phyloP scores from a whole-genome alignment of 2,797 vertebrate species.

The Sebastes glaucus region DNA sequence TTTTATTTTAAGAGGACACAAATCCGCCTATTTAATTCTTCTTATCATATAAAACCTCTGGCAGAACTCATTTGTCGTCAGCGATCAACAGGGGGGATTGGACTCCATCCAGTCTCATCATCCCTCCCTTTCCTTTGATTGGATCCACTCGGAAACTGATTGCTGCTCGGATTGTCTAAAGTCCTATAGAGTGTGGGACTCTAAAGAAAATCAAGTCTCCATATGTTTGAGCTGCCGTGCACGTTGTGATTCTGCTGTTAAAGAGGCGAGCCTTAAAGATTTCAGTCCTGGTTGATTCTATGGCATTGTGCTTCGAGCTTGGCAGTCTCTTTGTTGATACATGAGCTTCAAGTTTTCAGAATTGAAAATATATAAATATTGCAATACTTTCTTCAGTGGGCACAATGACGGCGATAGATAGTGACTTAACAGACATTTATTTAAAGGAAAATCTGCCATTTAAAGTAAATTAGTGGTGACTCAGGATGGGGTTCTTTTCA shows the following conservation, averaged over 20 bases:
- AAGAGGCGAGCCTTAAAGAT: neutral
- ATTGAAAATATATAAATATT: neutral
- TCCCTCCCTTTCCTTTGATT: constrained; percentile 61
- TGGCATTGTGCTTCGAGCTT: neutral
- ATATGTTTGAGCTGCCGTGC: constrained; percentile 48
- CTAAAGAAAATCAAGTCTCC: constrained; percentile 61
- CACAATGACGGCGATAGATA: neutral
- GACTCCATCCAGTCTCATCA: constrained; percentile 66
- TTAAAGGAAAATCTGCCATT: no score
- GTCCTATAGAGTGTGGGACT: constrained; percentile 23
- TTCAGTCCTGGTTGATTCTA: neutral
- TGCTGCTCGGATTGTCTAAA: constrained; percentile 51
- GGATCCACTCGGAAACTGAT: constrained; percentile 50
- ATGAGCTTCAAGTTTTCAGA: no score
- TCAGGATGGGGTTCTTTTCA: neutral
- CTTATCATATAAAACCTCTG: constrained; percentile 51
- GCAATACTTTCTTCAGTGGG: no score
- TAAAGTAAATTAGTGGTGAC: constrained; percentile 11
- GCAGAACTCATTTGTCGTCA: constrained; percentile 59
- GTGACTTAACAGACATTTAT: no score
- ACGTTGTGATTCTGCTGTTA: constrained; percentile 27
- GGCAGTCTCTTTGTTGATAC: neutral
- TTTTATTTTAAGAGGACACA: constrained; percentile 7
- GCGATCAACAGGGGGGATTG: constrained; percentile 72
- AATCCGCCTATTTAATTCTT: constrained; percentile 41